Conservation (phyloP, 2,797 vertebrate species). For the Sebastes oblongus region DNA sequence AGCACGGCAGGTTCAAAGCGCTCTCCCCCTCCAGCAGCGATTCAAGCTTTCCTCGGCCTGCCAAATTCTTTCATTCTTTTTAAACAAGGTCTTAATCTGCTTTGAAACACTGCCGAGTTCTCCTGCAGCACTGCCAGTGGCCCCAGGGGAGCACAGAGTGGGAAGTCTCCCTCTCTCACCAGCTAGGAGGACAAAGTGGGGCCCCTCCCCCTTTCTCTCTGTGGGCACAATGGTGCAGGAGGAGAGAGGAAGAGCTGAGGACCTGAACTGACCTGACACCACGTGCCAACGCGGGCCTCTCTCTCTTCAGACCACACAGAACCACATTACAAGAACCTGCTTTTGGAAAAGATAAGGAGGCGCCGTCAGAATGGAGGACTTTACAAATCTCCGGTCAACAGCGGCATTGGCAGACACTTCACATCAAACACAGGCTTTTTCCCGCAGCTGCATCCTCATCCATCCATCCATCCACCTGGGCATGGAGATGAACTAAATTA, state of each 20-base stretch:
- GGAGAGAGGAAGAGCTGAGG: slow-evolving; percentile 25
- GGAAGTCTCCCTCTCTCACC: slow-evolving; percentile 30
- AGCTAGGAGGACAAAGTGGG: slow-evolving; percentile 10
- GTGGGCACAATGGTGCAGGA: slow-evolving; percentile 36
- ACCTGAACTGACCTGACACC: slow-evolving; percentile 51
- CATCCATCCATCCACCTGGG: slow-evolving; percentile 1
- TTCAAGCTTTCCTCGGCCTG: slow-evolving; percentile 38
- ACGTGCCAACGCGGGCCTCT: slow-evolving; percentile 41
- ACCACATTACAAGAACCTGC: slow-evolving; percentile 10
- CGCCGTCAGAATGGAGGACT: background rate
- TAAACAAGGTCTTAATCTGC: slow-evolving; percentile 63
- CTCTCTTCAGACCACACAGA: slow-evolving; percentile 39
- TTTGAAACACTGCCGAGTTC: slow-evolving; percentile 49
- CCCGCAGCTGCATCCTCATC: background rate
- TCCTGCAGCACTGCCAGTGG: slow-evolving; percentile 36
- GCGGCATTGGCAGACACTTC: slow-evolving; percentile 7
- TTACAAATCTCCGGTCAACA: background rate
- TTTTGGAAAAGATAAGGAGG: background rate
- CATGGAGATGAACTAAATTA: slow-evolving; percentile 23
- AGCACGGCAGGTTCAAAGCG: slow-evolving; percentile 49
- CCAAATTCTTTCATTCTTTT: slow-evolving; percentile 60
- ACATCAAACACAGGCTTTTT: slow-evolving; percentile 32
- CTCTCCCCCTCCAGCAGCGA: slow-evolving; percentile 11
- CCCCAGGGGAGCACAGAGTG: slow-evolving; percentile 24
- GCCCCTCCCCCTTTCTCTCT: slow-evolving; percentile 7